Conservation (phyloP, 2,113 vertebrate species). For the Trichomycterus rosablanca region DNA sequence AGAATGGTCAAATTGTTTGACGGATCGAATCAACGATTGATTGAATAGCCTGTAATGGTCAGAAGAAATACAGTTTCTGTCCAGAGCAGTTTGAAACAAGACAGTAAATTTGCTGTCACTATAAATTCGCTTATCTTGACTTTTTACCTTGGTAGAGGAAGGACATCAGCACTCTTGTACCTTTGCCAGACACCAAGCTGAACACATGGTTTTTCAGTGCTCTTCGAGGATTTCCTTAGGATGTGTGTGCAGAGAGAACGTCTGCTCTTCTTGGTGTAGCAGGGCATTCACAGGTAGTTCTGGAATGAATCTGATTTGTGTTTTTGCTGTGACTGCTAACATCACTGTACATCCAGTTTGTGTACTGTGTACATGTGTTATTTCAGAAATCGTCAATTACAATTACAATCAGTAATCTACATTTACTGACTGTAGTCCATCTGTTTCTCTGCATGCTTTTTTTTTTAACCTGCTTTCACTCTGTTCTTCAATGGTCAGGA, state of each 20-base stretch:
- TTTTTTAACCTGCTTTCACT: no score
- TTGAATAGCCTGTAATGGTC: conserved; percentile 43
- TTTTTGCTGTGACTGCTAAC: no score
- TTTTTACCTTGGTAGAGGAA: conserved; percentile 19
- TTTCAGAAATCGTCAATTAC: no score
- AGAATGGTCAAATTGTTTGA: conserved; percentile 58
- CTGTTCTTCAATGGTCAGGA: no score
- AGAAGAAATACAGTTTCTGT: conserved; percentile 5
- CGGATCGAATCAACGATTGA: conserved; percentile 62
- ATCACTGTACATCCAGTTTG: no score
- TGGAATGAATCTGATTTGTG: no score
- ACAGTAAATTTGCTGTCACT: not conserved
- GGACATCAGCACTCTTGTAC: conserved; percentile 23
- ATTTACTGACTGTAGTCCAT: no score
- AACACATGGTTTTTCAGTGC: not conserved
- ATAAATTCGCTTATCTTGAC: conserved; percentile 13
- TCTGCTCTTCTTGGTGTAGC: not conserved
- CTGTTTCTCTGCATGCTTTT: no score
- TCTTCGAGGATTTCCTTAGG: conserved; percentile 18
- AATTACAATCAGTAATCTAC: no score
- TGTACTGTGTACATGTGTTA: no score
- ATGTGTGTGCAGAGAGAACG: conserved; percentile 4
- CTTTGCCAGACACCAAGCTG: conserved; percentile 10
- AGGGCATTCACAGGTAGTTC: no score
- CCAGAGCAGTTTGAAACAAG: not conserved